Conservation (phyloP, 2,888 invertebrate genomes). For the Cenopis cana region DNA sequence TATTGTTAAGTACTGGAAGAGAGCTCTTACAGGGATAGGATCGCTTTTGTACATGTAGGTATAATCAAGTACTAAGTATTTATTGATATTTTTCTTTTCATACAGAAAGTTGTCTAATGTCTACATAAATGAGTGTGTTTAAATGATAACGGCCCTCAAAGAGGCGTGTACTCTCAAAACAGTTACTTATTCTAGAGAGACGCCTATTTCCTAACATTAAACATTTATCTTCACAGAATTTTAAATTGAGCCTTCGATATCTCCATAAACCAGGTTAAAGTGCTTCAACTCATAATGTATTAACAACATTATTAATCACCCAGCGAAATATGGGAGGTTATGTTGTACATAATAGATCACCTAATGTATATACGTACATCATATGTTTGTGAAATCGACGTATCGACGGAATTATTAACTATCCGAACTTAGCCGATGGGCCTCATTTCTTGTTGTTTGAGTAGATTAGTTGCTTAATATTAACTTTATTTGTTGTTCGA, state of each 20-base stretch:
- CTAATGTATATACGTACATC: neutral
- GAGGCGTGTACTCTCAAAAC: too few relatives aligned
- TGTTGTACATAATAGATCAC: conserved; percentile 14
- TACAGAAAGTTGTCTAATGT: too few relatives aligned
- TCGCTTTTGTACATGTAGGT: too few relatives aligned
- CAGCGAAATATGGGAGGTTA: conserved; percentile 19
- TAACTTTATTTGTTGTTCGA: conserved; percentile 3
- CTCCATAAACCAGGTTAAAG: conserved; percentile 3
- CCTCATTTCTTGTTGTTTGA: conserved; percentile 1
- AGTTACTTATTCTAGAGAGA: too few relatives aligned
- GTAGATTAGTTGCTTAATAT: neutral
- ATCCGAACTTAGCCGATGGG: neutral
- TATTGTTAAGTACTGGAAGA: too few relatives aligned
- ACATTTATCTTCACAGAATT: conserved; percentile 3
- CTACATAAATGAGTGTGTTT: too few relatives aligned
- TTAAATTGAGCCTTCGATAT: conserved; percentile 6
- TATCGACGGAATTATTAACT: conserved; percentile 22
- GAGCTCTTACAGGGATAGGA: too few relatives aligned
- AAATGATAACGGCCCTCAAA: too few relatives aligned
- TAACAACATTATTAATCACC: neutral
- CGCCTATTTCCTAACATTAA: conserved; percentile 1
- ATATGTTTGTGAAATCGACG: conserved; percentile 5
- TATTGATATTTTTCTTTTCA: too few relatives aligned
- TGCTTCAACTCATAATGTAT: neutral
- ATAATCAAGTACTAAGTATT: too few relatives aligned